phyloP scores from a whole-genome alignment of 2,888 invertebrate genomes.

The Acleris literana region DNA sequence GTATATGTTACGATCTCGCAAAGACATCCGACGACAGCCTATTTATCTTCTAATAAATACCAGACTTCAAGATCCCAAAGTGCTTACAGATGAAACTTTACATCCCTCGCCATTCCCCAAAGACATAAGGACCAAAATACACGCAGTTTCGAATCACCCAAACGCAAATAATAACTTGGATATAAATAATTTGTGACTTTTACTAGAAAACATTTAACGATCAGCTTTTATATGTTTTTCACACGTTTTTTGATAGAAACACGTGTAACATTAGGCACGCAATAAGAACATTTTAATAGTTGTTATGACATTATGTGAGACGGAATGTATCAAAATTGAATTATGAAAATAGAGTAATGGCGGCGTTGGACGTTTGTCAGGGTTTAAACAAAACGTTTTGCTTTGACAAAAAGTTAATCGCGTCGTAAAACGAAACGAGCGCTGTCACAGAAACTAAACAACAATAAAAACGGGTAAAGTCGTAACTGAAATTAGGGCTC shows the following conservation, averaged over 20 bases:
- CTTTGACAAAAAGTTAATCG: conserved; percentile 81
- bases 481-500: conserved; percentile 49
- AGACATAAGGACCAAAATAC: conserved; percentile 38
- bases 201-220: conserved; percentile 72
- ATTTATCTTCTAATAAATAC: conserved; percentile 81
- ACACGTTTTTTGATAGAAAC: conserved; percentile 66
- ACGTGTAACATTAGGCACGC: conserved; percentile 59
- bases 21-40: conserved; percentile 76
- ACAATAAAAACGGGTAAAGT: conserved; percentile 60
- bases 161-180: conserved; percentile 43
- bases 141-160: conserved; percentile 5
- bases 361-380: conserved; percentile 56
- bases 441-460: conserved; percentile 74
- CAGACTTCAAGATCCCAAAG: conserved; percentile 49
- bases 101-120: conserved; percentile 39
- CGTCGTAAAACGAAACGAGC: conserved; percentile 69
- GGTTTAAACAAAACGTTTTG: conserved; percentile 60
- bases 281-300: conserved; percentile 55
- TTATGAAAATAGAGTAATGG: conserved; percentile 52
- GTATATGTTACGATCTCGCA: conserved; percentile 69
- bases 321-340: conserved; percentile 72
- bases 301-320: conserved; percentile 74
- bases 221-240: conserved; percentile 68
- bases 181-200: conserved; percentile 66
- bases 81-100: conserved; percentile 41